Conservation (phyloP, 2,797 vertebrate species). For the Gambusia yucatana region DNA sequence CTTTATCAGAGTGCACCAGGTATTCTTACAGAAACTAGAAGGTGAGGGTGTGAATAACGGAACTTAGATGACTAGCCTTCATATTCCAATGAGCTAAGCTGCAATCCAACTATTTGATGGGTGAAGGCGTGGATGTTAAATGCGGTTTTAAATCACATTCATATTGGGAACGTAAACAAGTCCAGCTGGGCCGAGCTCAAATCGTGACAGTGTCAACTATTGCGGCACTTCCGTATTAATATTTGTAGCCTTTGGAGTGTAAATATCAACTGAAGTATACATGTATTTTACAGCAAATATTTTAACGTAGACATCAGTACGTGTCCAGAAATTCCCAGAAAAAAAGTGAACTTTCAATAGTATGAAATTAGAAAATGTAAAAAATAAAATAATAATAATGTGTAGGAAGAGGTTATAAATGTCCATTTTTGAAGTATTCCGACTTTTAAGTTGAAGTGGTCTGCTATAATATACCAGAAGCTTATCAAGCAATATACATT, state of each 20-base stretch:
- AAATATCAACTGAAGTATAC: neutral
- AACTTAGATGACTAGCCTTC: neutral
- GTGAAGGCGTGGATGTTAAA: neutral
- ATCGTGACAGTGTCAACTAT: too few relatives aligned
- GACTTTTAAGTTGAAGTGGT: neutral
- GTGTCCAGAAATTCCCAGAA: neutral
- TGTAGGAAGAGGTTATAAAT: neutral
- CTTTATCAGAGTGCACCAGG: neutral
- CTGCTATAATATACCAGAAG: neutral
- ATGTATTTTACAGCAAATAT: neutral
- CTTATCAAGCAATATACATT: neutral
- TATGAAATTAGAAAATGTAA: neutral
- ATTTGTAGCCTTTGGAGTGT: neutral
- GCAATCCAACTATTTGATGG: neutral
- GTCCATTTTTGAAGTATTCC: neutral
- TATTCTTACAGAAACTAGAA: neutral
- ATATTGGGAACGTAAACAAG: neutral
- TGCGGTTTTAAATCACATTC: neutral
- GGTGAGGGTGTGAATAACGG: neutral
- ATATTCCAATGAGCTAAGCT: neutral
- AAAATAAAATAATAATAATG: neutral
- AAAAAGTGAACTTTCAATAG: neutral
- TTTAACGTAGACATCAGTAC: neutral
- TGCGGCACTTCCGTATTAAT: too few relatives aligned
- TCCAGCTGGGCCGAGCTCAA: too few relatives aligned